phyloP scores from a whole-genome alignment of 1,140 invertebrate species.

The Drosophila malerkotliana region DNA sequence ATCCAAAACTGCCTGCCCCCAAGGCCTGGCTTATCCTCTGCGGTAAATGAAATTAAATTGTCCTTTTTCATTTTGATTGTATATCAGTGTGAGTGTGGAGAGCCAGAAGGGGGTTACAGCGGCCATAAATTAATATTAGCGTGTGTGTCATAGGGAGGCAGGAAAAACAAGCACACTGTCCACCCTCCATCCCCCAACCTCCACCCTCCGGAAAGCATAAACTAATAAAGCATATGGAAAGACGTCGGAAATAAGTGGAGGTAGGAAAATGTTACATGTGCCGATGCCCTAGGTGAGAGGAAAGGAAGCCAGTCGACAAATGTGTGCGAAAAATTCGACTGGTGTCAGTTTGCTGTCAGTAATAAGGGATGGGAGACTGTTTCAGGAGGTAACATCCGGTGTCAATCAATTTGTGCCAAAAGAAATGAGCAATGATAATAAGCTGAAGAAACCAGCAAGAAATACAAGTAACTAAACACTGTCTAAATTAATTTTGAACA shows the following conservation, averaged over 20 bases:
- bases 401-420: conserved; percentile 74
- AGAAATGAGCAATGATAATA: conserved; percentile 42
- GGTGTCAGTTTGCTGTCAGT: conserved; percentile 75
- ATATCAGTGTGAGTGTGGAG: conserved; percentile 36
- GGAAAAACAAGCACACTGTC: conserved; percentile 12
- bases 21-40: conserved; percentile 28
- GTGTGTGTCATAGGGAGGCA: conserved; percentile 37
- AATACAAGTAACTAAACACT: background rate
- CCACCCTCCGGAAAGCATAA: conserved; percentile 55
- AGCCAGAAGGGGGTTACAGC: conserved; percentile 15
- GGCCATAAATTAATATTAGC: conserved; percentile 81
- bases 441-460: conserved; percentile 54
- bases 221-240: conserved; percentile 78
- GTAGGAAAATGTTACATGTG: conserved; percentile 42
- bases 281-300: conserved; percentile 16
- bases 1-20: conserved; percentile 28
- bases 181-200: conserved; percentile 44
- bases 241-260: conserved; percentile 28
- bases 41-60: conserved; percentile 80
- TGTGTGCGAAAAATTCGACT: conserved; percentile 53
- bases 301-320: conserved; percentile 4
- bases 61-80: conserved; percentile 75
- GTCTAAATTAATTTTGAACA: too few species aligned
- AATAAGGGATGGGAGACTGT: background rate
- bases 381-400: conserved; percentile 50